Evolutionary conservation across 2,797 vertebrate species (phyloP).

Genomic region (Tachyglossus aculeatus): DNA sequence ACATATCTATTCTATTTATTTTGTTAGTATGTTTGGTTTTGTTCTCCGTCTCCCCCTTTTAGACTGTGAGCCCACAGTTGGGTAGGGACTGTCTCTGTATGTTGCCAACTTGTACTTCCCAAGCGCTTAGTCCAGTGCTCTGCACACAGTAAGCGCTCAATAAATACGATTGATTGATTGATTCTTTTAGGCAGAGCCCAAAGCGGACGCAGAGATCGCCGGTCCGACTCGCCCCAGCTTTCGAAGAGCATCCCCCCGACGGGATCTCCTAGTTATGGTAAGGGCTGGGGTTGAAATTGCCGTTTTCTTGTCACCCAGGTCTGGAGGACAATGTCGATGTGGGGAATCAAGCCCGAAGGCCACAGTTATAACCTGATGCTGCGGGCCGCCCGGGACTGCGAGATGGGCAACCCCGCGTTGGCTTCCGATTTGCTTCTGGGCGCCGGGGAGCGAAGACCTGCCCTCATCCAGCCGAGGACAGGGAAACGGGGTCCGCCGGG

Average conservation of each 20-base stretch:
- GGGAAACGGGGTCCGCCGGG: not conserved
- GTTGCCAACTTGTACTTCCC: too few relatives aligned
- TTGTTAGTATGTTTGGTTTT: too few relatives aligned
- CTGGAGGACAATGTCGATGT: slow-evolving; percentile 88
- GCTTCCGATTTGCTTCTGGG: slow-evolving; percentile 80
- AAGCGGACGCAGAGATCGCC: not conserved
- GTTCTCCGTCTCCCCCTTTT: too few relatives aligned
- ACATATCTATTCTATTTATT: too few relatives aligned
- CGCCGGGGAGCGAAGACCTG: not conserved
- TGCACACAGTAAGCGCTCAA: not conserved
- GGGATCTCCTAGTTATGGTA: not conserved
- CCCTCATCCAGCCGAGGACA: slow-evolving; percentile 15
- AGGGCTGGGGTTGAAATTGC: not conserved
- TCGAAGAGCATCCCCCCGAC: too few relatives aligned
- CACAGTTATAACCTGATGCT: slow-evolving; percentile 88
- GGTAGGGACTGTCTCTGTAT: too few relatives aligned
- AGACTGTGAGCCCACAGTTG: too few relatives aligned
- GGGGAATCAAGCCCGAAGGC: slow-evolving; percentile 79
- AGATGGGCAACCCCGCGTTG: slow-evolving; percentile 78
- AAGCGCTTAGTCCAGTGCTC: not conserved
- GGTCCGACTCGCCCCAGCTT: not conserved
- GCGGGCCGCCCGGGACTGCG: slow-evolving; percentile 86
- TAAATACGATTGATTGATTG: not conserved
- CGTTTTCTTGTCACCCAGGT: slow-evolving; percentile 77
- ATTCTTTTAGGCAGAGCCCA: not conserved